Base-by-base conservation (phyloP, 1,140 invertebrate species). In the Cepaea nemoralis region DNA sequence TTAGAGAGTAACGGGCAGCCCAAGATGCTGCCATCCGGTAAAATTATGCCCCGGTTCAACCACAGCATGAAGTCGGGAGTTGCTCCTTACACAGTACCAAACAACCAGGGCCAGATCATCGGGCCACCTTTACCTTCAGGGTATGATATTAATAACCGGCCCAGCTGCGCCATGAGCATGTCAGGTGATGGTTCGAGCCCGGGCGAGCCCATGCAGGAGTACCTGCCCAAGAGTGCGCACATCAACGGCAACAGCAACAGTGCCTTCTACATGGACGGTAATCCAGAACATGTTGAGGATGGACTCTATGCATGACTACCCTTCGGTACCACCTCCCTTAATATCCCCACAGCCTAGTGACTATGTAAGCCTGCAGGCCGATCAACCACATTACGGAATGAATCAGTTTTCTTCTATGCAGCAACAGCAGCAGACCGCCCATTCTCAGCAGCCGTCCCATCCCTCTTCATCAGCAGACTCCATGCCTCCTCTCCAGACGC, bases 1-100 rank as follows among this genome's bases (percentile, higher is more conserved):
- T 16, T 42, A 12, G 71, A 74, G 19, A 74, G 42, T 35, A 74
- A 74, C 27, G 71, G 42, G 19, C 71, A 74, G 71, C 71, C 50
- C 8, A 55, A 55, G 22, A 22, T 55, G 50, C 80, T 75, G 81
- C 70, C 81, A 82, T 87, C 88, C 31, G 88, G 74, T n/a, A 77
- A 89, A 81, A 89, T 89, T 27, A 79, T 89, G 80, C 50, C 71
- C n/a, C 12, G 42, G 71, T 42, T 74, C 22, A 48, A 74, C 31
- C 71, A 74, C 42, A 48, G 27, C 71, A 74, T 74, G 71, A 74
- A 74, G 50, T 84, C 87, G 35, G 88, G 88, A 50, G 85, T 88
- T 19, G 89, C 88, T n/a, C 89, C 89, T 0, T 90, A 90, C 77
- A 90, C 87, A 66, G 87, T 90, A 59, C 88, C 88, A 63, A 85